Evolutionary conservation across 2,888 invertebrate genomes (phyloP).

Genomic region (Lysandra coridon): DNA sequence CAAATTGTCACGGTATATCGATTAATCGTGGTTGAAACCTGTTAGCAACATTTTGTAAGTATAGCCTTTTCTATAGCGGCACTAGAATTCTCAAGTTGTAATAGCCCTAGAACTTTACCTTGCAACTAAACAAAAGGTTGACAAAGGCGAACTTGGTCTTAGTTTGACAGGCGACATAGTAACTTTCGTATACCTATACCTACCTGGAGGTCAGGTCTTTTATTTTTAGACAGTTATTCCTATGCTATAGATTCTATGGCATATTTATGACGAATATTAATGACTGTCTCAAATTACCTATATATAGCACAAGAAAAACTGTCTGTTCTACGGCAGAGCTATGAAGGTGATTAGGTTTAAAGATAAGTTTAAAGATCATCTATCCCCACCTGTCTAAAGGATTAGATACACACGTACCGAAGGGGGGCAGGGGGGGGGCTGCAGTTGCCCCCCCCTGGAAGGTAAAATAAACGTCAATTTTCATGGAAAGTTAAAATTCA

Average conservation of each 20-base stretch:
- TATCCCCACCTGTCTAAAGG: no score
- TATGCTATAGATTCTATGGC: background rate
- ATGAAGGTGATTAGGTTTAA: background rate
- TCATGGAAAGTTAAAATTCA: no score
- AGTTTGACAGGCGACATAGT: conserved; percentile 13
- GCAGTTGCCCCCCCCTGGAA: no score
- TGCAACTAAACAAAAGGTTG: conserved; percentile 11
- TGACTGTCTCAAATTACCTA: background rate
- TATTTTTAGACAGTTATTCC: conserved; percentile 7
- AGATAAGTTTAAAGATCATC: background rate
- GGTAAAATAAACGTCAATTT: no score
- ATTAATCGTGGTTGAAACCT: background rate
- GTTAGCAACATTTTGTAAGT: background rate
- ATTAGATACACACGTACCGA: no score
- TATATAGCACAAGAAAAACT: background rate
- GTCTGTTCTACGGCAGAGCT: background rate
- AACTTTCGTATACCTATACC: background rate
- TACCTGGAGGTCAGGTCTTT: conserved; percentile 1
- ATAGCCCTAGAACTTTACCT: conserved; percentile 21
- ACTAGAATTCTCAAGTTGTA: background rate
- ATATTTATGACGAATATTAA: background rate
- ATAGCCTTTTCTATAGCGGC: background rate
- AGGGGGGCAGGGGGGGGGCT: no score
- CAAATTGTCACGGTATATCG: background rate
- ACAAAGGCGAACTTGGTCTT: conserved; percentile 14